Conservation (phyloP, 2,888 invertebrate genomes). For the Ashinkailepas kermadecensis region DNA sequence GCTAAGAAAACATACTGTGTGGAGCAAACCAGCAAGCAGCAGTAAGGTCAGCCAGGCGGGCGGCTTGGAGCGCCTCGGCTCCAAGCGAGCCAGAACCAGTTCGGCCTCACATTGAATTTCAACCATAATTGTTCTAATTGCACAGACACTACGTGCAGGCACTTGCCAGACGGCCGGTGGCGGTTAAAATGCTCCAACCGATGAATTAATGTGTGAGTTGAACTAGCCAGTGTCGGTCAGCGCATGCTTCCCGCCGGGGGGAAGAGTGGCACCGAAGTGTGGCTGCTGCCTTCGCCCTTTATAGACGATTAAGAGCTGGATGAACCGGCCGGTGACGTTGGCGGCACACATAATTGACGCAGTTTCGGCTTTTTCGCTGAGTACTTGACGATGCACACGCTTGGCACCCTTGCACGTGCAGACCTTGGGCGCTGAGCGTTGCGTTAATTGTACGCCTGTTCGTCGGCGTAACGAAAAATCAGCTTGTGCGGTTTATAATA, state of each 20-base stretch:
- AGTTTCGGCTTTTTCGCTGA: neutral
- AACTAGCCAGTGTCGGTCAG: neutral
- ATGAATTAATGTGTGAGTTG: neutral
- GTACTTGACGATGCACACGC: neutral
- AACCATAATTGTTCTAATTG: too few relatives aligned
- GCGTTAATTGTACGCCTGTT: neutral
- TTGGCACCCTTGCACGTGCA: neutral
- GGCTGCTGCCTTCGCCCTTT: neutral
- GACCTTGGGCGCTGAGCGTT: neutral
- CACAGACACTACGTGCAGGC: neutral
- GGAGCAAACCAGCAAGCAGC: too few relatives aligned
- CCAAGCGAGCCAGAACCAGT: too few relatives aligned
- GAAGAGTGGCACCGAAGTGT: neutral
- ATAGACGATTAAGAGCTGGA: neutral
- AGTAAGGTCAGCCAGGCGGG: too few relatives aligned
- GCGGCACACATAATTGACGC: neutral
- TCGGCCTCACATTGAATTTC: too few relatives aligned
- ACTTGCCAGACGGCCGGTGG: neutral
- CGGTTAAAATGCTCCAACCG: neutral
- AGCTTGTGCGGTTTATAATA: too few relatives aligned
- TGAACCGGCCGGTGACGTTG: neutral
- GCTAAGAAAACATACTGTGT: too few relatives aligned
- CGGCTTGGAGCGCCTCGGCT: too few relatives aligned
- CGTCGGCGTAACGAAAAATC: too few relatives aligned
- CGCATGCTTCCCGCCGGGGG: neutral